Evolutionary conservation across 2,888 invertebrate genomes (phyloP).

Genomic region (Lagria hirta): DNA sequence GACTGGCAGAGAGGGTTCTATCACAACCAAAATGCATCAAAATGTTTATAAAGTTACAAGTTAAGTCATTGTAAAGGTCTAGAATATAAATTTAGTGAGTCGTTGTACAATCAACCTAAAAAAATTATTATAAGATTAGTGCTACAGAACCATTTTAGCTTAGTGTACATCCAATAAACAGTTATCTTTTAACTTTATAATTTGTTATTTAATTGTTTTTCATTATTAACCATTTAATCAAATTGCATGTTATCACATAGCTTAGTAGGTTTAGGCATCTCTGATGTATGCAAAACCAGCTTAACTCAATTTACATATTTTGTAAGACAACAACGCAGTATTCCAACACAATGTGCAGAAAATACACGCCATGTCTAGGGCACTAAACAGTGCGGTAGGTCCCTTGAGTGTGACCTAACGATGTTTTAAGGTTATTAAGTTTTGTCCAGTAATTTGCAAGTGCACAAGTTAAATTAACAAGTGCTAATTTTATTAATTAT

Average conservation of each 20-base stretch:
- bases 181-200: constrained; percentile 6
- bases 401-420: constrained; percentile 26
- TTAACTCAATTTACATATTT: constrained; percentile 27
- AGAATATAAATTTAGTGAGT: no score
- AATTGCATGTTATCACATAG: constrained; percentile 26
- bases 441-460: constrained; percentile 28
- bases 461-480: constrained; percentile 28
- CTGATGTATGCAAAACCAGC: constrained; percentile 28
- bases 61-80: no score
- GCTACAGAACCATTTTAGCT: no score
- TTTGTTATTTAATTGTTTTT: constrained; percentile 8
- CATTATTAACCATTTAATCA: constrained; percentile 26
- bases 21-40: no score
- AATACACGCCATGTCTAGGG: constrained; percentile 24
- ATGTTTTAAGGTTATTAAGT: constrained; percentile 26
- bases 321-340: constrained; percentile 22
- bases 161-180: no score
- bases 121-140: no score
- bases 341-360: constrained; percentile 17
- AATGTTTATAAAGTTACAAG: no score
- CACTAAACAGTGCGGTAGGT: constrained; percentile 23
- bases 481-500: constrained; percentile 21
- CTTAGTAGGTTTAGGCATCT: constrained; percentile 23
- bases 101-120: no score
- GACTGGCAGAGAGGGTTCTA: no score